Conservation (phyloP, 2,888 invertebrate genomes). For the Steinernema hermaphroditum region DNA sequence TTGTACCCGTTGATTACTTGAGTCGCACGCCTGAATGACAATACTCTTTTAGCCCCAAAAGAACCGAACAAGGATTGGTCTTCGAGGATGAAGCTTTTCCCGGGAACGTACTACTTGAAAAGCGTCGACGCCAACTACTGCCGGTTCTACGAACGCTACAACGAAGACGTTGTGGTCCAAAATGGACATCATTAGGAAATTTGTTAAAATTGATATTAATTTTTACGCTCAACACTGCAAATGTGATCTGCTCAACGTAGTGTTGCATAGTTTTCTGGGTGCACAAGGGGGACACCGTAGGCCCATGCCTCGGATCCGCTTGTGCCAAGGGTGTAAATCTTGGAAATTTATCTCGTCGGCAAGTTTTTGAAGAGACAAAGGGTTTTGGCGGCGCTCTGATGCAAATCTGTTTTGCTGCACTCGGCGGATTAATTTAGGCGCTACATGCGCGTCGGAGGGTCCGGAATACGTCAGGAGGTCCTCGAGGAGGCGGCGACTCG, state of each 20-base stretch:
- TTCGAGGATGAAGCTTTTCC: conserved; percentile 38
- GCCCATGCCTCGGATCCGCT: too few species aligned
- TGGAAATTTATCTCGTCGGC: too few species aligned
- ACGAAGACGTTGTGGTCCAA: background rate
- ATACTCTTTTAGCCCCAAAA: conserved; percentile 2
- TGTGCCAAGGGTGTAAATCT: too few species aligned
- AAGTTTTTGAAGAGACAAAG: too few species aligned
- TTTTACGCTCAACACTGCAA: background rate
- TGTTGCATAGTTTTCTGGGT: background rate
- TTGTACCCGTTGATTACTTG: background rate
- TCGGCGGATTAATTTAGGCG: conserved; percentile 24
- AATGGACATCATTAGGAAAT: conserved; percentile 8
- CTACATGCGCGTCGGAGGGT: background rate
- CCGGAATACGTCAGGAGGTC: background rate
- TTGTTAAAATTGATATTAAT: background rate
- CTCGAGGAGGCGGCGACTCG: background rate
- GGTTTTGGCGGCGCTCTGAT: background rate
- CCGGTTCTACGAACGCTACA: conserved; percentile 39
- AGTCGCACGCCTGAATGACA: background rate
- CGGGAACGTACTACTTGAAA: conserved; percentile 45
- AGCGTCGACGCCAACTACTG: conserved; percentile 42
- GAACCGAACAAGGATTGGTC: background rate
- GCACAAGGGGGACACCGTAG: too few species aligned
- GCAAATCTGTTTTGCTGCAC: conserved; percentile 19
- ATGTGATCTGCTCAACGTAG: background rate